Base-by-base conservation (phyloP, 2,113 vertebrate genomes). In the Cariama cristata region DNA sequence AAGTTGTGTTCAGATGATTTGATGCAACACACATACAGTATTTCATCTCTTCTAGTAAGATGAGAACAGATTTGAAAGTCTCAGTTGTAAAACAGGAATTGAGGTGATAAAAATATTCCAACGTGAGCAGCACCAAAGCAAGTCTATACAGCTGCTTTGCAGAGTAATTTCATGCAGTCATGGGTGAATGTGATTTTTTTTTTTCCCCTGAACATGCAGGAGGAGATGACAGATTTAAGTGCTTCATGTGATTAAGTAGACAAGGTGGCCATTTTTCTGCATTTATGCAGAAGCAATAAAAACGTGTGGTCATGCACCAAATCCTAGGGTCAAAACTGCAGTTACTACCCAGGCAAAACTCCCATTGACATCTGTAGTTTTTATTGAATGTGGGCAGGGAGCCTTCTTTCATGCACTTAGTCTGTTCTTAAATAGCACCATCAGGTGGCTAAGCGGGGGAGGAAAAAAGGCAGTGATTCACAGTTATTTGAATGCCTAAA, bases 221-320 rank as follows among this genome's bases (percentile, higher is more conserved):
- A 93, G 35, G 28, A 90, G 59, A 90, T 94, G 94, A 80, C 81
- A 91, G 82, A 93, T 96, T 90, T 93, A 96, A 96, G 84, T 76
- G 80, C 63, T 91, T 85, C 75, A 33, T 15, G 44, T 96, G 95
- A 96, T 96, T 95, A 90, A 96, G 69, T 88, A 88, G 91, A 71
- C 32, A 82, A 90, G 87, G 71, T 85, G n/a, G 75, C 42, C 86
- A 83, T 97, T 96, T 91, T 91, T 96, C 85, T 97, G 58, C 88
- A 94, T 96, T 96, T 95, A 93, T 87, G 62, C 74, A 93, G 74
- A 88, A 96, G 58, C 85, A 86, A 94, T 96, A 95, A 94, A 94
- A 97, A 91, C 7, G 16, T 9, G 11, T 86, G 81, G 84, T 88
- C 91, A 76, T 68, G 87, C 42, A 96, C 66, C 91, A 91, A 91